Evolutionary conservation across 2,113 vertebrate species (phyloP).

Genomic region (Mionectes macconnelli): DNA sequence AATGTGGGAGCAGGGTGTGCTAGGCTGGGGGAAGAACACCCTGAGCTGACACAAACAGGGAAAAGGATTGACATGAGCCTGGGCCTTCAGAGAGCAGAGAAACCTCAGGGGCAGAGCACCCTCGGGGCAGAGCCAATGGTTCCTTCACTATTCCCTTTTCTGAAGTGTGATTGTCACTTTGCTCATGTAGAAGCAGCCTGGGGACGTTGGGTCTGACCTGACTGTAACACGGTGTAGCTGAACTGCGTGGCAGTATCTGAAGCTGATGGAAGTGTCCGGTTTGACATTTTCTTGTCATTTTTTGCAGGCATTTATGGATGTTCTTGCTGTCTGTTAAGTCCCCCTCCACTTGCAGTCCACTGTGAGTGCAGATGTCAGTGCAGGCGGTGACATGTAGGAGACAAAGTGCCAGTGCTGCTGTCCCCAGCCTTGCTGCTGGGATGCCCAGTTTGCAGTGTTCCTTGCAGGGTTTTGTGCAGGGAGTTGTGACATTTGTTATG

Average conservation of each 20-base stretch:
- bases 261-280: not conserved
- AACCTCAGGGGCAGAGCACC: not conserved
- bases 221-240: not conserved
- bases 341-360: not conserved
- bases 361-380: not conserved
- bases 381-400: not conserved
- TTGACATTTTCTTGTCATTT: not conserved
- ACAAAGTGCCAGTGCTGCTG: not conserved
- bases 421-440: not conserved
- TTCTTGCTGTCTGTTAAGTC: not conserved
- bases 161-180: not conserved
- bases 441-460: not conserved
- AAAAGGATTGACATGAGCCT: accelerated
- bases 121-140: not conserved
- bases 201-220: not conserved
- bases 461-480: not conserved
- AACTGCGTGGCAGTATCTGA: not conserved
- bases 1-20: not conserved
- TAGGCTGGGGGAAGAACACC: not conserved
- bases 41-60: not conserved
- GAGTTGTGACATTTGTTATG: not conserved
- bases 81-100: not conserved
- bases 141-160: not conserved
- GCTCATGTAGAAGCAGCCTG: not conserved
- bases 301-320: not conserved